These are phyloP conservation scores for Brachypodius melanocephalos DNA, from an alignment of 2,113 vertebrate species.

Conservation along the genomic window DNA sequence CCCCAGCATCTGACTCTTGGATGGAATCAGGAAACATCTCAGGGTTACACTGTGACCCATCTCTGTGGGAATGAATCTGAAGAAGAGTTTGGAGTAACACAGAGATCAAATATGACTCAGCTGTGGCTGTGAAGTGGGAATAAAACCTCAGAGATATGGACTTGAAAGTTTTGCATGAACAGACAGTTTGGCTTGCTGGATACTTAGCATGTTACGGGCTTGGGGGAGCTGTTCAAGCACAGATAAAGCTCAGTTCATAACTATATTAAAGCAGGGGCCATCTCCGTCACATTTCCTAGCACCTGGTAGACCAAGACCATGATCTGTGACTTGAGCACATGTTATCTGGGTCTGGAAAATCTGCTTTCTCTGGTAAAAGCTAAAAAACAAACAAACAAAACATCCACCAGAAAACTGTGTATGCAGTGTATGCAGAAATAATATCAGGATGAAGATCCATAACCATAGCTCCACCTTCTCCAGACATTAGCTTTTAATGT, in stretches of 20 bases:
- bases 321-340: background rate
- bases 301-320: background rate
- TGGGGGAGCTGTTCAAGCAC: background rate
- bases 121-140: background rate
- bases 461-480: background rate
- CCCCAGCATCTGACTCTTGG: background rate
- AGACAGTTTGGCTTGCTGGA: background rate
- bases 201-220: rapidly evolving
- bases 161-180: background rate
- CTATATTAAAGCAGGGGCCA: background rate
- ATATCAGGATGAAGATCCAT: background rate
- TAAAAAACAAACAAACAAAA: background rate
- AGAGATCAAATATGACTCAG: background rate
- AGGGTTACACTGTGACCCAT: background rate
- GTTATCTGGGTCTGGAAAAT: background rate
- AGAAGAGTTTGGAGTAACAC: background rate
- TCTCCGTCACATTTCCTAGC: rapidly evolving
- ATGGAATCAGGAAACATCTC: background rate
- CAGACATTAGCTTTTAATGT: background rate
- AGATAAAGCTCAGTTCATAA: background rate
- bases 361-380: background rate
- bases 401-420: background rate
- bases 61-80: background rate
- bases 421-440: background rate
- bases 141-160: background rate